Conservation (phyloP, 2,797 vertebrate genomes). For the Sebastes hubbsi region DNA sequence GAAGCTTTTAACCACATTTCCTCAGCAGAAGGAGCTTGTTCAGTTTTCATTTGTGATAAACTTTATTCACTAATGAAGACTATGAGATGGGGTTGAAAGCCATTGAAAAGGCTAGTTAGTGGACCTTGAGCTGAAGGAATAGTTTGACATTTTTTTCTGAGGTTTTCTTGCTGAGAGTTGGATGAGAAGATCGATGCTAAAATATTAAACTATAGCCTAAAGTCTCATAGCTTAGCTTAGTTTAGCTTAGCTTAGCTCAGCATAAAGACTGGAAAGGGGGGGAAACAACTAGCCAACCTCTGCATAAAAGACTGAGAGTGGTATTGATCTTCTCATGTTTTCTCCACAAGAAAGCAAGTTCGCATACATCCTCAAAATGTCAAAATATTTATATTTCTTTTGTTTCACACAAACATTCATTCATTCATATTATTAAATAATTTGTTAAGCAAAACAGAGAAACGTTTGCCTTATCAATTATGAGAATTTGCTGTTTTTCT, state of each 20-base stretch:
- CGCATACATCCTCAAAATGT: background rate
- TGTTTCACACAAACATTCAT: background rate
- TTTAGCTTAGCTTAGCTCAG: no score
- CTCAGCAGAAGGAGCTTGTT: background rate
- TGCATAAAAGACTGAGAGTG: background rate
- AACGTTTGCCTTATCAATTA: background rate
- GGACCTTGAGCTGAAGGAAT: background rate
- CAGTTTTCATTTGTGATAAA: background rate
- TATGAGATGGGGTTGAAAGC: background rate
- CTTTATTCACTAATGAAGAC: background rate
- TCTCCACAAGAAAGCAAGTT: background rate
- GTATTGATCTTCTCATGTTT: background rate
- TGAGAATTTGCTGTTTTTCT: background rate
- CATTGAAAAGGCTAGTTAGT: background rate
- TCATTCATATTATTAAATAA: background rate
- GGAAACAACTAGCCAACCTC: no score
- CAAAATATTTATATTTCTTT: background rate
- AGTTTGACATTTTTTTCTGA: background rate
- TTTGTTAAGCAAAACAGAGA: background rate
- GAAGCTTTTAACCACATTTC: background rate
- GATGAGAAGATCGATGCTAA: background rate
- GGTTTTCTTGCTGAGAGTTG: background rate
- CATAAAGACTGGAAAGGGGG: no score
- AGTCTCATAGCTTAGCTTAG: no score
- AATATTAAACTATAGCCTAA: background rate